These are phyloP conservation scores for Cantharis rustica DNA, from an alignment of 2,888 invertebrate genomes.

Conservation along the genomic window DNA sequence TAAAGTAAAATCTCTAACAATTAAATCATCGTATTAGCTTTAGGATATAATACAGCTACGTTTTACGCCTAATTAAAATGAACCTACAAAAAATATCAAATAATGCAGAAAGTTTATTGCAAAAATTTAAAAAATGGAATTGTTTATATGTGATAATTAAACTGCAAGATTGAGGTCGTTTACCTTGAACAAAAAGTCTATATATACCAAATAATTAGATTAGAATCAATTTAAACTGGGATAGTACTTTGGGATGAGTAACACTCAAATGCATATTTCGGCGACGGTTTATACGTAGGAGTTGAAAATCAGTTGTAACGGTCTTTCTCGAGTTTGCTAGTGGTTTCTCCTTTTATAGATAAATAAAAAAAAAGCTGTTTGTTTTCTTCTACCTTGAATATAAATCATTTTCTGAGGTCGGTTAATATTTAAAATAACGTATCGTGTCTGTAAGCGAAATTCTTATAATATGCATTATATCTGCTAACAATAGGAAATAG, in stretches of 20 bases:
- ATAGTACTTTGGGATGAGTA: not conserved
- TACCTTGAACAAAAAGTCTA: not conserved
- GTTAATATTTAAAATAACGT: conserved; percentile 17
- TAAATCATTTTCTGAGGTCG: conserved; percentile 22
- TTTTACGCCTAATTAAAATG: not conserved
- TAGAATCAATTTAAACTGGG: not conserved
- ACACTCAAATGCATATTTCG: conserved; percentile 9
- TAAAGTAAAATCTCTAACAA: not conserved
- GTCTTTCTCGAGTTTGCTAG: conserved; percentile 16
- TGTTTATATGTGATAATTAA: not conserved
- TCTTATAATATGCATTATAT: not conserved
- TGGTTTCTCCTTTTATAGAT: conserved; percentile 34
- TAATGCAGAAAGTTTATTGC: not conserved
- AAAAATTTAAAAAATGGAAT: not conserved
- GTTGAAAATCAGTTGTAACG: conserved; percentile 28
- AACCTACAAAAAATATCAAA: not conserved
- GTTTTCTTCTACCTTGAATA: conserved; percentile 31
- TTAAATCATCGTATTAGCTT: not conserved
- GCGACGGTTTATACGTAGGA: conserved; percentile 34
- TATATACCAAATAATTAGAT: not conserved
- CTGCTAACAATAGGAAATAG: not conserved
- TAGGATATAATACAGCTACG: not conserved
- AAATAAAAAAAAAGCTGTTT: conserved; percentile 14
- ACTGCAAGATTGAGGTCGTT: not conserved
- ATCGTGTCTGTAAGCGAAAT: not conserved